Percentiles rank a stretch among this genome's conserved stretches.
Evolutionary conservation across 92 coral and sea anemone genomes (phyloP).

Genomic region (Phenganax stokvisi): DNA sequence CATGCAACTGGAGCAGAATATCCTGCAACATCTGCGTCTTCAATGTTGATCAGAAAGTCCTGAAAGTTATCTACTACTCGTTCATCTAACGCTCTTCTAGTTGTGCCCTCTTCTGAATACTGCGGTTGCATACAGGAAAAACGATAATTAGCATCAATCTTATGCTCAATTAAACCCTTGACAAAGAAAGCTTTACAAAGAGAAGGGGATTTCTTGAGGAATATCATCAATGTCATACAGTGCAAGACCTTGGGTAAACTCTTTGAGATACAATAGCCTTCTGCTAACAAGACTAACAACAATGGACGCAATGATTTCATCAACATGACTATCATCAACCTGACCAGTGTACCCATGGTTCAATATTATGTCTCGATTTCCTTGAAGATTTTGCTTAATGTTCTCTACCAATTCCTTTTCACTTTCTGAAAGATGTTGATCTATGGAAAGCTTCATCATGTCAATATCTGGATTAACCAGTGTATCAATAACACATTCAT

Average conservation of each 20-base stretch:
- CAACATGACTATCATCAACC: constrained; percentile 33
- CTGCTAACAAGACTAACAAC: constrained; percentile 22
- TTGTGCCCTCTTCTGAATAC: constrained; percentile 43
- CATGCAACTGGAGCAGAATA: constrained; percentile 50
- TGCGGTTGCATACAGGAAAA: constrained; percentile 45
- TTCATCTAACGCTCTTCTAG: constrained; percentile 42
- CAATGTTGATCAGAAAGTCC: constrained; percentile 45
- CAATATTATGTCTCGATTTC: constrained; percentile 32
- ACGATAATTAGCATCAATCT: constrained; percentile 56
- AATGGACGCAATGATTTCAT: constrained; percentile 32
- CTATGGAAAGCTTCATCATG: constrained; percentile 36
- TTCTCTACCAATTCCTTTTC: constrained; percentile 22
- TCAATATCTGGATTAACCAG: constrained; percentile 34
- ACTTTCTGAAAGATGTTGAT: constrained; percentile 27
- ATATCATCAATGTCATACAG: constrained; percentile 30
- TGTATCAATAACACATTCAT: constrained; percentile 42
- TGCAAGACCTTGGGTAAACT: constrained; percentile 37
- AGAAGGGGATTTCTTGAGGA: constrained; percentile 12
- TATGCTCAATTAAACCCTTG: constrained; percentile 39
- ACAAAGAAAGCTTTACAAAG: constrained; percentile 45
- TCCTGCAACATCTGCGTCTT: constrained; percentile 38
- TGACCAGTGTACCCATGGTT: constrained; percentile 50
- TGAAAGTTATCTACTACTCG: constrained; percentile 48
- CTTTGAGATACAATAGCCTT: constrained; percentile 31
- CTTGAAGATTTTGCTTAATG: constrained; percentile 21